Percentiles rank a stretch among this genome's conserved stretches.
phyloP scores from a whole-genome alignment of 2,888 invertebrate genomes.

The Andricus curvator region DNA sequence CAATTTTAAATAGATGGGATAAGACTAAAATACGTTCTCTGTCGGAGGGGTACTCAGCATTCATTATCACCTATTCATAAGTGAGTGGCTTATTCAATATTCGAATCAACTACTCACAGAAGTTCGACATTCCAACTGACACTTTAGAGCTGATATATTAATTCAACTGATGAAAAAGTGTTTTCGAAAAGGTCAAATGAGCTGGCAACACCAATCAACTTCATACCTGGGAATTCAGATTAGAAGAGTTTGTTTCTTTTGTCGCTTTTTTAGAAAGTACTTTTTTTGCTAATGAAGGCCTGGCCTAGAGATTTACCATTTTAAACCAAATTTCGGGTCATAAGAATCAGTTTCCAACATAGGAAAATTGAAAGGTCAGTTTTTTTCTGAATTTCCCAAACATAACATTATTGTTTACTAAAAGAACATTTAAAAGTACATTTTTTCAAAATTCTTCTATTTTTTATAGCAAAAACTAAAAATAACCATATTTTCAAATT shows the following conservation, averaged over 20 bases:
- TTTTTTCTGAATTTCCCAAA: too few species aligned
- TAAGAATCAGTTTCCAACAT: background rate
- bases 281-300: background rate
- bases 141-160: background rate
- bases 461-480: too few species aligned
- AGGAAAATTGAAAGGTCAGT: too few species aligned
- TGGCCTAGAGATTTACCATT: background rate
- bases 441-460: too few species aligned
- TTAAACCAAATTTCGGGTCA: background rate
- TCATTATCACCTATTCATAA: constrained; percentile 1
- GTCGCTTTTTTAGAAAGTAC: background rate
- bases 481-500: too few species aligned
- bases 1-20: too few species aligned
- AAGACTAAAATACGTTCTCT: too few species aligned
- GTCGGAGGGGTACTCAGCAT: background rate
- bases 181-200: background rate
- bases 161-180: background rate
- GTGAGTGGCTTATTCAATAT: background rate
- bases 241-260: background rate
- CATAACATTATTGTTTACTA: too few species aligned
- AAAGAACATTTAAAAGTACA: too few species aligned
- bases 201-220: background rate
- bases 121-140: background rate
- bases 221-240: background rate
- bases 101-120: background rate